phyloP scores from a whole-genome alignment of 64 coral and sea anemone genomes.

The Montipora foliosa region DNA sequence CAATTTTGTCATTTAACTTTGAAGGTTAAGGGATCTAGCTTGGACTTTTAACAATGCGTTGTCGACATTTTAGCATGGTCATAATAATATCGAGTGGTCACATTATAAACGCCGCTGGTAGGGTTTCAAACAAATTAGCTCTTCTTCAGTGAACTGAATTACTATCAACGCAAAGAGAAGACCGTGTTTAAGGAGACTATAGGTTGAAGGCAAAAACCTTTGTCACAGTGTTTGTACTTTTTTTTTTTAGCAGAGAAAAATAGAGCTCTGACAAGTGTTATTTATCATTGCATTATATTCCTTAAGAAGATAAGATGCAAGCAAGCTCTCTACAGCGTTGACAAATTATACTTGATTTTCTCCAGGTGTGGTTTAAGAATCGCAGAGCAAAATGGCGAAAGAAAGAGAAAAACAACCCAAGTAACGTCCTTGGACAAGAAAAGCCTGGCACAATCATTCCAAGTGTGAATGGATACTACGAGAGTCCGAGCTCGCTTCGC shows the following conservation, averaged over 20 bases:
- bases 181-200: slow-evolving; percentile 33
- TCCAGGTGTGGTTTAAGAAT: slow-evolving; percentile 99
- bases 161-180: slow-evolving; percentile 15
- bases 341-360: slow-evolving; percentile 19
- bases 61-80: slow-evolving; percentile 51
- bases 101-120: background rate
- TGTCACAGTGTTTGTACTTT: slow-evolving; percentile 17
- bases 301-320: background rate
- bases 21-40: slow-evolving; percentile 24
- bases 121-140: background rate
- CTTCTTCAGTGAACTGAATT: background rate
- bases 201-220: slow-evolving; percentile 12
- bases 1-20: slow-evolving; percentile 35
- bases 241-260: slow-evolving; percentile 41
- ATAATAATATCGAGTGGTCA: background rate
- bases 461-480: slow-evolving; percentile 84
- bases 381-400: slow-evolving; percentile 98
- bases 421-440: slow-evolving; percentile 82
- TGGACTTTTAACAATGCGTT: slow-evolving; percentile 29
- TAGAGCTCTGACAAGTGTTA: slow-evolving; percentile 14
- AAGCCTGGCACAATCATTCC: slow-evolving; percentile 80
- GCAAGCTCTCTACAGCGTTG: background rate
- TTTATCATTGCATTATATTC: slow-evolving; percentile 40
- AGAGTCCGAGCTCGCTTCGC: slow-evolving; percentile 64
- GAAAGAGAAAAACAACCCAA: slow-evolving; percentile 95